Conservation (phyloP, 2,888 invertebrate genomes). For the Brenthis hecate region DNA sequence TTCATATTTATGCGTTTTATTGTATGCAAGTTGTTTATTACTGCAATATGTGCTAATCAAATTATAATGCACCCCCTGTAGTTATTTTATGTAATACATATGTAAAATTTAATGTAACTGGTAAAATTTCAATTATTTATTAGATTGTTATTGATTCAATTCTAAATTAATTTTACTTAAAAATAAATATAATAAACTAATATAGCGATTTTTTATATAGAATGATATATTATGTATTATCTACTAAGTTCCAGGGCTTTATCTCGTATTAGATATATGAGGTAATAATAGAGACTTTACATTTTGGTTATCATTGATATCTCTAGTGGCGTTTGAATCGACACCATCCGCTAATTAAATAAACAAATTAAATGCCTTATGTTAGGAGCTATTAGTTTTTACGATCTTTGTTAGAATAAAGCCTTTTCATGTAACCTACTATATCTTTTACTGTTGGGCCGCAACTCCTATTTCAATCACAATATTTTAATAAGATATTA, state of each 20-base stretch:
- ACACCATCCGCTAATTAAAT: slow-evolving; percentile 58
- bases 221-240: neutral
- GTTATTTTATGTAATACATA: too few species aligned
- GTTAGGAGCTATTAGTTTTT: slow-evolving; percentile 73
- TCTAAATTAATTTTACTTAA: too few species aligned
- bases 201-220: neutral
- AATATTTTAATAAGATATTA: neutral
- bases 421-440: slow-evolving; percentile 30
- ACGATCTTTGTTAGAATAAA: slow-evolving; percentile 60
- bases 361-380: slow-evolving; percentile 69
- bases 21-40: slow-evolving; percentile 1
- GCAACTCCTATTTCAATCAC: neutral
- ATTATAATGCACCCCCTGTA: too few species aligned
- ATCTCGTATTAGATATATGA: slow-evolving; percentile 33
- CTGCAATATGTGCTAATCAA: slow-evolving; percentile 2
- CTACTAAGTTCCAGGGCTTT: slow-evolving; percentile 18
- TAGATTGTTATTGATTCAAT: too few species aligned
- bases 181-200: too few species aligned
- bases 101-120: too few species aligned
- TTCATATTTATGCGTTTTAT: slow-evolving; percentile 3
- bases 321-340: slow-evolving; percentile 36
- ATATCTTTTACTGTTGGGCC: neutral
- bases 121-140: too few species aligned
- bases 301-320: slow-evolving; percentile 34
- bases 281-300: slow-evolving; percentile 34